phyloP scores from a whole-genome alignment of 2,888 invertebrate species.

The Adela reaumurella region DNA sequence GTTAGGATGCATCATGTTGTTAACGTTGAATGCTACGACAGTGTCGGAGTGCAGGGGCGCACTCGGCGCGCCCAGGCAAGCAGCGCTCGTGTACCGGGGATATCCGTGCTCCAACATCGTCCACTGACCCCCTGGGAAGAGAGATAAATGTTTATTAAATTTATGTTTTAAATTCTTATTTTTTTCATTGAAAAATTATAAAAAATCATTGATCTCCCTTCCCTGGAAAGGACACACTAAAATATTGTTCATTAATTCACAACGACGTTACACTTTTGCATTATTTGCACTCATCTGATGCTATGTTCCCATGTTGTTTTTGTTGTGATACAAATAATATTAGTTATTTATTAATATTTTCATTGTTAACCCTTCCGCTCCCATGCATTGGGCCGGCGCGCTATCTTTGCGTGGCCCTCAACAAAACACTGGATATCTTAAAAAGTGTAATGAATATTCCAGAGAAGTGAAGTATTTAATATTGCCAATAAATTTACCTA shows the following conservation, averaged over 20 bases:
- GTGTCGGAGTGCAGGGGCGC: constrained; percentile 55
- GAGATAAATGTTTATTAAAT: constrained; percentile 42
- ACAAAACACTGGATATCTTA: too few relatives aligned
- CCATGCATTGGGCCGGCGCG: too few relatives aligned
- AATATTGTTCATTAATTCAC: background rate
- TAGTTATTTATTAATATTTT: too few relatives aligned
- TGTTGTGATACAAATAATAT: too few relatives aligned
- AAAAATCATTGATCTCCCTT: constrained; percentile 49
- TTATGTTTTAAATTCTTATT: constrained; percentile 3
- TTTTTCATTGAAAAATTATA: constrained; percentile 1
- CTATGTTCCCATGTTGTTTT: too few relatives aligned
- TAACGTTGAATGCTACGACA: constrained; percentile 54
- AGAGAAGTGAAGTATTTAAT: too few relatives aligned
- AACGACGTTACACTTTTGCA: too few relatives aligned
- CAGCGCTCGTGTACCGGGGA: constrained; percentile 68
- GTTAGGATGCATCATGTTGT: constrained; percentile 44
- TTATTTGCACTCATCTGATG: too few relatives aligned
- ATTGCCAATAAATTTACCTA: too few relatives aligned
- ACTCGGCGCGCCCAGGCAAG: constrained; percentile 60
- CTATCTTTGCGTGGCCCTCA: too few relatives aligned
- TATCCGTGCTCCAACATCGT: constrained; percentile 80
- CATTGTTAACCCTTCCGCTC: too few relatives aligned
- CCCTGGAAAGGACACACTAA: constrained; percentile 33
- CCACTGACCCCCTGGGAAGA: constrained; percentile 81
- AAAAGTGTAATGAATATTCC: too few relatives aligned